A percentile compares a stretch with the other conserved stretches of the same genome.
phyloP scores from a whole-genome alignment of 2,888 invertebrate genomes.

The Sceliomorpha sp. region DNA sequence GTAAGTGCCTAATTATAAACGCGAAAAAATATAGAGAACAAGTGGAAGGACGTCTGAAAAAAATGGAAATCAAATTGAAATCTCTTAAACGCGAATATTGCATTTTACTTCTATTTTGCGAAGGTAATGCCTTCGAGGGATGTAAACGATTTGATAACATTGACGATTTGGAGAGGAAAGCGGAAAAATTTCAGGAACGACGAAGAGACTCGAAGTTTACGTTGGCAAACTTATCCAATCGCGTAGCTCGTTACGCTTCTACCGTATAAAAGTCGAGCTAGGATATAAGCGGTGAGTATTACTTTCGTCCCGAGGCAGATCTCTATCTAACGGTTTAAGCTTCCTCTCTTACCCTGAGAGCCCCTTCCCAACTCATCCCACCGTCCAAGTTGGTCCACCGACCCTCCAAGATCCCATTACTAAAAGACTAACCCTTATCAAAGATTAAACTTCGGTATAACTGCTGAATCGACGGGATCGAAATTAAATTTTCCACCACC shows the following conservation, averaged over 20 bases:
- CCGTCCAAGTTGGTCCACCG: conserved; percentile 62
- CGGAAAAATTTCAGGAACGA: conserved; percentile 39
- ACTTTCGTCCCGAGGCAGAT: conserved; percentile 78
- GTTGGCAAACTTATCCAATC: conserved; percentile 79
- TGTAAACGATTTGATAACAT: conserved; percentile 58
- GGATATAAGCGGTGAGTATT: conserved; percentile 75
- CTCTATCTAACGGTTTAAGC: conserved; percentile 80
- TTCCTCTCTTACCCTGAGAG: conserved; percentile 51
- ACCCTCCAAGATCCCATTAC: conserved; percentile 80
- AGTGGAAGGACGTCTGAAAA: too few relatives aligned
- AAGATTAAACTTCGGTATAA: conserved; percentile 83
- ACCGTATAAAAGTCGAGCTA: conserved; percentile 74
- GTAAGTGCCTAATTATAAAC: conserved; percentile 15
- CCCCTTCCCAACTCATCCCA: conserved; percentile 54
- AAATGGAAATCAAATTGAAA: conserved; percentile 7
- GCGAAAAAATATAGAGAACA: too few relatives aligned
- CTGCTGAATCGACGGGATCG: conserved; percentile 83
- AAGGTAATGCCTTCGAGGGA: too few relatives aligned
- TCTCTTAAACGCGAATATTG: too few relatives aligned
- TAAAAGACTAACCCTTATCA: conserved; percentile 81
- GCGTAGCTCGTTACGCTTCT: conserved; percentile 76
- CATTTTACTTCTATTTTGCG: too few relatives aligned
- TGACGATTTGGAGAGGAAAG: conserved; percentile 43
- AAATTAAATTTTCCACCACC: conserved; percentile 82
- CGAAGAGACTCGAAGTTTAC: conserved; percentile 60